Conservation (phyloP, 1,140 invertebrate species). For the Saxidomus purpurata region DNA sequence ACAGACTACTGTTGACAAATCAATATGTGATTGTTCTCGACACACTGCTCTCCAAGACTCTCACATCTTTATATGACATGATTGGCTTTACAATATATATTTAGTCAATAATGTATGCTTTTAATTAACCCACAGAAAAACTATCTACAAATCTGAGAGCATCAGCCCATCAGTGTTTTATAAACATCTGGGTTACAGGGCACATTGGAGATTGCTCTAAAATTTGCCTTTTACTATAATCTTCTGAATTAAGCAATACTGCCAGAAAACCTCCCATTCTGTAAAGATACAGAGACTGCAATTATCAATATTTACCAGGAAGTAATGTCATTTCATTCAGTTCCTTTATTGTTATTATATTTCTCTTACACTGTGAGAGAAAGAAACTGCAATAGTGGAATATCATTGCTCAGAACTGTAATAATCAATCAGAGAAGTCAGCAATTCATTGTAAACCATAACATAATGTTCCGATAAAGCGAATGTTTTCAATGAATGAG, state of each 20-base stretch:
- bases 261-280: no score
- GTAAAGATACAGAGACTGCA: neutral
- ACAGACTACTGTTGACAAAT: neutral
- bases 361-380: neutral
- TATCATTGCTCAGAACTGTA: neutral
- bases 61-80: neutral
- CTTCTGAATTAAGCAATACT: neutral
- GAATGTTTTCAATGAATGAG: no score
- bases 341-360: neutral
- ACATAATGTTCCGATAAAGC: no score
- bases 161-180: no score
- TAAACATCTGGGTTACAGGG: no score
- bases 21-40: neutral
- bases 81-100: neutral
- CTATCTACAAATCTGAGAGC: no score
- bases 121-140: neutral
- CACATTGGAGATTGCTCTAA: no score
- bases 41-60: neutral
- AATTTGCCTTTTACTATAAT: no score
- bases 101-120: neutral
- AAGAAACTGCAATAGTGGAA: neutral
- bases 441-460: neutral
- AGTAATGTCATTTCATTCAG: neutral
- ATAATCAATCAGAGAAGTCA: neutral
- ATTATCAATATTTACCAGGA: neutral